Base-by-base conservation (phyloP, 2,888 invertebrate species). In the Tetranychus truncatus region DNA sequence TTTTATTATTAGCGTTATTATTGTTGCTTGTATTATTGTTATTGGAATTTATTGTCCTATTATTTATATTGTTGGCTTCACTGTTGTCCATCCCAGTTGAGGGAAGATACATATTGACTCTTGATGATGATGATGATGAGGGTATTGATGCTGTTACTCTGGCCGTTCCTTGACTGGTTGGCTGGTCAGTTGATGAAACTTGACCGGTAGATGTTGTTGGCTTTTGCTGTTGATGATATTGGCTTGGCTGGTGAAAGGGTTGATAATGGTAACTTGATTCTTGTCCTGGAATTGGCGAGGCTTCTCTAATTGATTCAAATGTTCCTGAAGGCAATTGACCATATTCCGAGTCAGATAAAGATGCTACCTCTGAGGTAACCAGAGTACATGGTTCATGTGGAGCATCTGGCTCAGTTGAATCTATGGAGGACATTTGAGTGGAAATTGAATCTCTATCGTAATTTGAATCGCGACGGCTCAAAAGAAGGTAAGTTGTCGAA, bases 341-440 rank as follows among this genome's bases (percentile, higher is more conserved):
- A 55, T 55, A 55, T 55, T 55, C 55, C 15, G 2, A 15, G 15
- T 55, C 55, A 15, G 55, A 55, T 15, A 55, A 15, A 15, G 55
- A 55, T 7, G 55, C 15, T 15, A 55, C 6, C 15, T 55, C 55
- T 15, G 34, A 34, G 34, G 55, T 55, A 15, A 15, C 55, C 9
- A 55, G 55, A 55, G 55, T 55, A 55, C 6, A 55, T 15, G 55
- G 11, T 15, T 55, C 55, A 2, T 9, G 15, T 9, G 15, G 55
- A 15, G 7, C 9, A 24, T 69, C 69, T 11, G n/a, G 69, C 11
- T 69, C 20, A 18, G 34, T 24, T 24, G 69, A 69, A 69, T 69
- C 69, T 11, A 24, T 69, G 20, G 69, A 69, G 20, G 69, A 69
- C 69, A 69, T 69, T 11, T 24, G 69, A 69, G 69, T 69, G n/a